phyloP scores from a whole-genome alignment of 2,797 vertebrate genomes.

The Gymnodraco acuticeps region DNA sequence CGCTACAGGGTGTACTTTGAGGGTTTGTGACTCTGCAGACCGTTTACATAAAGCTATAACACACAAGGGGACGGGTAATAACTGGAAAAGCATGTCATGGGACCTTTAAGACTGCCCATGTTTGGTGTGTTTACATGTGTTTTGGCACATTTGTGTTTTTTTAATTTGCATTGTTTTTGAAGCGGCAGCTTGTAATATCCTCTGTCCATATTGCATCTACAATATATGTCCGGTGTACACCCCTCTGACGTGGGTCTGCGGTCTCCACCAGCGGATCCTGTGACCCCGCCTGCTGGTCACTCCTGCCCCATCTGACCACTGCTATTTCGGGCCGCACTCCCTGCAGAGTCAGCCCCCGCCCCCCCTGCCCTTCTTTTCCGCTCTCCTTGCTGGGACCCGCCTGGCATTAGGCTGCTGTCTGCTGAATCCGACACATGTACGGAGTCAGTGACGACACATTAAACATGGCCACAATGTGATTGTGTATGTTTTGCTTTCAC shows the following conservation, averaged over 20 bases:
- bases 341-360: slow-evolving; percentile 69
- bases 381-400: slow-evolving; percentile 53
- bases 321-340: slow-evolving; percentile 73
- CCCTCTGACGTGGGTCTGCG: slow-evolving; percentile 37
- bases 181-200: neutral
- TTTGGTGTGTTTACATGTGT: too few species aligned
- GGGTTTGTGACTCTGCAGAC: too few species aligned
- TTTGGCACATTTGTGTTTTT: too few species aligned
- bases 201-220: neutral
- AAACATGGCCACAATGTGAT: slow-evolving; percentile 1
- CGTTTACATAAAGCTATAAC: too few species aligned
- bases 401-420: slow-evolving; percentile 37
- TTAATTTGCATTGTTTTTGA: too few species aligned
- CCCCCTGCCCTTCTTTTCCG: slow-evolving; percentile 51
- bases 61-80: too few species aligned
- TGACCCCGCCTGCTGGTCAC: slow-evolving; percentile 72
- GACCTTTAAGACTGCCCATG: too few species aligned
- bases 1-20: too few species aligned
- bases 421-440: slow-evolving; percentile 65
- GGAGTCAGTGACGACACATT: slow-evolving; percentile 33
- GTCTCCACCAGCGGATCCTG: slow-evolving; percentile 48
- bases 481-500: slow-evolving; percentile 4
- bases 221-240: slow-evolving; percentile 9
- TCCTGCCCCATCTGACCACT: slow-evolving; percentile 70
- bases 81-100: too few species aligned